These are phyloP conservation scores for Enteromius mattozi DNA, from an alignment of 2,797 vertebrate genomes.

Conservation along the genomic window DNA sequence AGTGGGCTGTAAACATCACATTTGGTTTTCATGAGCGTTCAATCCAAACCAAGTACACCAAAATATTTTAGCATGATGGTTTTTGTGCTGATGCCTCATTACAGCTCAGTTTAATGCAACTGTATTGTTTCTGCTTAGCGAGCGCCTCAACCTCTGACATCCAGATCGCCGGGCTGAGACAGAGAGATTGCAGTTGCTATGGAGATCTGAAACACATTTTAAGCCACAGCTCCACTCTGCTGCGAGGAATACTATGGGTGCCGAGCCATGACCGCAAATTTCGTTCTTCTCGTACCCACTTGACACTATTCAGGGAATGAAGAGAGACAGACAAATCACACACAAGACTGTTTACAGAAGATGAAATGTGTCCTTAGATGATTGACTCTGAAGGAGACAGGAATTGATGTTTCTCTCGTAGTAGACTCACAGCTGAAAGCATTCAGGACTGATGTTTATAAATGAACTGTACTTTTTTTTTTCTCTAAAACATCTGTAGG, in stretches of 20 bases:
- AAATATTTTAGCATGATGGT: background rate
- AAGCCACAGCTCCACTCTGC: conserved; percentile 13
- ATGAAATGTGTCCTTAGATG: background rate
- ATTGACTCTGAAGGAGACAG: background rate
- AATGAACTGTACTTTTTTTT: background rate
- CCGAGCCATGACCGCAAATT: conserved; percentile 33
- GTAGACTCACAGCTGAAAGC: background rate
- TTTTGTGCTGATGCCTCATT: conserved; percentile 1
- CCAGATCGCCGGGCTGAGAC: background rate
- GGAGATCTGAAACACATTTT: conserved; percentile 21
- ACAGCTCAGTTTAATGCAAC: conserved; percentile 8
- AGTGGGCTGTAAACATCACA: too few species aligned
- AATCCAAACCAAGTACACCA: background rate
- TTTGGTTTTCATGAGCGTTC: background rate
- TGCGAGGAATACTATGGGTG: conserved; percentile 44
- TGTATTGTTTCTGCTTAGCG: background rate
- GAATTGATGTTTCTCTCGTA: background rate
- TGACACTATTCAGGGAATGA: conserved; percentile 30
- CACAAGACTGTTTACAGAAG: background rate
- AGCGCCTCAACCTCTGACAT: conserved; percentile 7
- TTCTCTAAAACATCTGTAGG: background rate
- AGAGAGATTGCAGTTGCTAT: conserved; percentile 36
- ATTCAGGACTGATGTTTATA: background rate
- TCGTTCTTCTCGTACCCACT: conserved; percentile 37
- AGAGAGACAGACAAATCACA: background rate